Evolutionary conservation across 2,888 invertebrate genomes (phyloP), one percentile per base, ranked within the genome.

Genomic region (Patella ulyssiponensis): DNA sequence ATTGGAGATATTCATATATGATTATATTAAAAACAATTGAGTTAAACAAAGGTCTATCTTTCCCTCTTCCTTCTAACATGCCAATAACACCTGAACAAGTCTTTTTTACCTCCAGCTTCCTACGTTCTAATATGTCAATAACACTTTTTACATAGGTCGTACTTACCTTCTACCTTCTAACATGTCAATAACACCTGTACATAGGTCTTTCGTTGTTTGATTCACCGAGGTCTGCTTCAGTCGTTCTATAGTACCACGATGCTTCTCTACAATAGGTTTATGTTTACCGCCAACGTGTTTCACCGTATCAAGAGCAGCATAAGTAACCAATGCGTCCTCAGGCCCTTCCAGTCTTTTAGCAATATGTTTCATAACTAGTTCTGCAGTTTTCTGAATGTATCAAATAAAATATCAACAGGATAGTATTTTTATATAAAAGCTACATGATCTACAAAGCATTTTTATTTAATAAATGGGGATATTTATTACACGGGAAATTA

Each of bases 261-360:
- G 79, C 58, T 84, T 83, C n/a, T 80, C 78, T 58, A 87, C 80
- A 23, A 82, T 78, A 1, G 82, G 74, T 9, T 78, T 80, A 72
- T 84, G 78, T 23, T 80, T 77, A 54, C 77, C 80, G n/a, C 85
- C 85, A 20, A 88, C 75, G 7, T 78, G 75, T 12, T 82, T 76
- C 51, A 86, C 77, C 33, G 80, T 76, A 73, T 81, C 79, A 27
- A 83, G 23, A 1, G 80, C 69, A 15, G 76, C 69, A 3, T 81
- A 56, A 2, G 78, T 52, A 12, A 70, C 33, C 5, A 73, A 77
- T 17, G 78, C 80, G 71, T 86, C 82, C 23, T 75, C 75, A 12
- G 54, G 56, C 12, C 69, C 53, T 20, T 77, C 75, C 20, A 81
- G 69, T 23, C 73, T 71, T 20, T 79, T 75, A 69, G 83, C 73